These are phyloP conservation scores for Papilio demoleus DNA, from an alignment of 2,888 invertebrate genomes.

Conservation along the genomic window DNA sequence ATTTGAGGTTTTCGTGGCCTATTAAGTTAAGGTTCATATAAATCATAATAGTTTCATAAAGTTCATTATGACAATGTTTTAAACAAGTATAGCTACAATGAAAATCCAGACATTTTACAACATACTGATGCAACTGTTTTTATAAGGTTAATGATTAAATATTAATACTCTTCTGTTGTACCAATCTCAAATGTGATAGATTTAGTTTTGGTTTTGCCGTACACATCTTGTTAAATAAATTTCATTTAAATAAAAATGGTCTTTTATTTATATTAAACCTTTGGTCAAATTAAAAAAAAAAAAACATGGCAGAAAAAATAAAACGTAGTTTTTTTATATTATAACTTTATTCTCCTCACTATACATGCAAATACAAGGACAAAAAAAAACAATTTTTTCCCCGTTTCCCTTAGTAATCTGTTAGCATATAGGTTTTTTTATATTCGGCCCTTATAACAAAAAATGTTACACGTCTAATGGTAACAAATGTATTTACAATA, in stretches of 20 bases:
- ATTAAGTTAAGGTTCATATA: not conserved
- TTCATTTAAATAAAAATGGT: constrained; percentile 22
- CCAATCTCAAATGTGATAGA: constrained; percentile 42
- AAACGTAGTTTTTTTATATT: constrained; percentile 56
- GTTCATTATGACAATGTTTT: not conserved
- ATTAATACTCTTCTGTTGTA: constrained; percentile 36
- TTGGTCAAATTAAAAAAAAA: too few species aligned
- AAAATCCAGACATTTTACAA: not conserved
- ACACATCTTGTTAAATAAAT: constrained; percentile 38
- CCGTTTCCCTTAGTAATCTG: constrained; percentile 29
- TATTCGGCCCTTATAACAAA: constrained; percentile 53
- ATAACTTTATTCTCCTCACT: constrained; percentile 80
- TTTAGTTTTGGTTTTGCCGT: constrained; percentile 31
- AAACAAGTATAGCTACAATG: not conserved
- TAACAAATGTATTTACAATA: constrained; percentile 62
- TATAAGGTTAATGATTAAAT: constrained; percentile 25
- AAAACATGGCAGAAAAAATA: constrained; percentile 26
- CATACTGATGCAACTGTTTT: constrained; percentile 1
- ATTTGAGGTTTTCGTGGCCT: not conserved
- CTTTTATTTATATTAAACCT: constrained; percentile 33
- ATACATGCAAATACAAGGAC: constrained; percentile 79
- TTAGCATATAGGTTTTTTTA: constrained; percentile 63
- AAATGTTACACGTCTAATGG: constrained; percentile 54
- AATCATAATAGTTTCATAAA: not conserved
- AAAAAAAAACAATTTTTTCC: constrained; percentile 65